Base-by-base conservation (phyloP, 2,888 invertebrate species). In the Pilophorus perplexus region DNA sequence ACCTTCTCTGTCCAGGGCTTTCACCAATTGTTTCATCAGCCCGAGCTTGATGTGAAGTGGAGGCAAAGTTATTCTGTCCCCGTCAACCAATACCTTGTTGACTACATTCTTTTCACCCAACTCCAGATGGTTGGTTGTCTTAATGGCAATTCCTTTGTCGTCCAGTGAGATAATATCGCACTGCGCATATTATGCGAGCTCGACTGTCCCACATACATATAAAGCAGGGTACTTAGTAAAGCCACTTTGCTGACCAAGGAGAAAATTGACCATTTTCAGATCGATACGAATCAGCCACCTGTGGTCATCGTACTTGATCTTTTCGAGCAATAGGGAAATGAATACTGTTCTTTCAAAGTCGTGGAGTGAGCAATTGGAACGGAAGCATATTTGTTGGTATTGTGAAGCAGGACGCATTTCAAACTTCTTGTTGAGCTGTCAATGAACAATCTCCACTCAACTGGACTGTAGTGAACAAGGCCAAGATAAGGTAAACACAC, bases 321-420 rank as follows among this genome's bases (percentile, higher is more conserved):
- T 48, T n/a, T 48, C 20, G 22, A 20, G 48, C 20, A 20, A 48
- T 48, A 16, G n/a, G 33, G 33, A 6, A 10, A 33, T 33, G 42
- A 5, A 42, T 42, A 42, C 10, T 16, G 16, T 66, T 74, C 73
- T 70, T 73, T 73, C 44, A 73, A 5, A 20, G 57, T 16, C 4
- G 67, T 64, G 4, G 74, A 72, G 64, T 75, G 72, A 16, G 66
- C 74, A 33, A 74, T 33, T 14, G 73, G 73, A 8, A 74, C 60
- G 18, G 73, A 71, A 16, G 72, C 69, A 67, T 67, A 73, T 44
- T 82, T 67, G 66, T 74, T 74, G 10, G 68, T 69, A 50, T 71
- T 73, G 50, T 74, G 73, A 2, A 74, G 52, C 6, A 74, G 68
- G n/a, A 74, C 71, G 18, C 71, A 71, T 71, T 74, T 73, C 1